Evolutionary conservation across 2,113 vertebrate genomes (phyloP).

Genomic region (Rattus norvegicus): DNA sequence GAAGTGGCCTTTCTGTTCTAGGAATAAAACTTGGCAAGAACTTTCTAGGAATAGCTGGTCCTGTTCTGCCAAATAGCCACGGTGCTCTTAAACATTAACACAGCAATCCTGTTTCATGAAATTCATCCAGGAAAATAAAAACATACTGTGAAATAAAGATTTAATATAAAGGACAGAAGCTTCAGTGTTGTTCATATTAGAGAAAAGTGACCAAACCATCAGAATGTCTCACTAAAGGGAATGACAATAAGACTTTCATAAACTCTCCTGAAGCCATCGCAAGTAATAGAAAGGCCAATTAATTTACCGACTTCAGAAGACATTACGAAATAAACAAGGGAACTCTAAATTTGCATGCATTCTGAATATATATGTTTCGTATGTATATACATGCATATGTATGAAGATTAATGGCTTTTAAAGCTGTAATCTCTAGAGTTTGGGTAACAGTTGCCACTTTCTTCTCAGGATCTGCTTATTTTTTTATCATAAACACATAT

Average conservation of each 20-base stretch:
- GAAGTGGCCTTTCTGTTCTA: slow-evolving; percentile 12
- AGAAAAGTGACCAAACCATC: slow-evolving; percentile 3
- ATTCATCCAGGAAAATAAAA: neutral
- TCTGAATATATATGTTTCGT: neutral
- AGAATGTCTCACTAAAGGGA: neutral
- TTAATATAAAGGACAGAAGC: slow-evolving; percentile 1
- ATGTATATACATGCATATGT: neutral
- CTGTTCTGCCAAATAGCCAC: slow-evolving; percentile 1
- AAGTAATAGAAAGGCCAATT: neutral
- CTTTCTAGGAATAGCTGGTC: slow-evolving; percentile 38
- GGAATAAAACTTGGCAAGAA: neutral
- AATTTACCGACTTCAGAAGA: slow-evolving; percentile 38
- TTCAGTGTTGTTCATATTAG: neutral
- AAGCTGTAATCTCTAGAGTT: neutral
- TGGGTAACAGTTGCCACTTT: neutral
- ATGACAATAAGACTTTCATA: neutral
- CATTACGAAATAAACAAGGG: neutral
- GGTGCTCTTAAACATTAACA: neutral
- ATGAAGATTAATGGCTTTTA: neutral
- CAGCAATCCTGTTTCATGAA: slow-evolving; percentile 22
- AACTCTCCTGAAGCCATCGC: neutral
- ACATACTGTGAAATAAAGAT: neutral
- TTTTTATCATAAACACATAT: neutral
- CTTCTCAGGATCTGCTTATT: neutral
- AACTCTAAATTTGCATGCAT: neutral